Evolutionary conservation across 2,888 invertebrate genomes (phyloP).

Genomic region (Zygothrica quintamaculata): DNA sequence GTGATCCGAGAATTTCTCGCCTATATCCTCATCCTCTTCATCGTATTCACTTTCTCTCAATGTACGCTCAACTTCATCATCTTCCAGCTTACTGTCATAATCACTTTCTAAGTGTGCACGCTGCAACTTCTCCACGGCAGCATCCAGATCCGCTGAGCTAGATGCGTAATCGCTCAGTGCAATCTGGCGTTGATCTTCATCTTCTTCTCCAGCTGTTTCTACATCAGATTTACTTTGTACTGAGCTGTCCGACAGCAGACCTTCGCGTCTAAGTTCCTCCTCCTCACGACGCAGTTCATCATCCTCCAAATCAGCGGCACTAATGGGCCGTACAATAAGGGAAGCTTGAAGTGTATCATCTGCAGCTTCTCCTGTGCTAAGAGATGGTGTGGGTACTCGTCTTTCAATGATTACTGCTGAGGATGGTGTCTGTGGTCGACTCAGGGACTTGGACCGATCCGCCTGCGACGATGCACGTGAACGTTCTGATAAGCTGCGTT

Average conservation of each 20-base stretch:
- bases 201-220: constrained; percentile 80
- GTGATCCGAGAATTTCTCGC: constrained; percentile 62
- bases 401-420: constrained; percentile 87
- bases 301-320: constrained; percentile 85
- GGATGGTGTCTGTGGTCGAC: constrained; percentile 86
- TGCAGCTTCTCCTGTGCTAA: constrained; percentile 86
- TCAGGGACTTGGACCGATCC: constrained; percentile 86
- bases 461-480: constrained; percentile 86
- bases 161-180: constrained; percentile 77
- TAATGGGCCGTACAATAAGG: constrained; percentile 88
- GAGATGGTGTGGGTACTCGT: constrained; percentile 87
- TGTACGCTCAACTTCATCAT: constrained; percentile 76
- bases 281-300: constrained; percentile 78
- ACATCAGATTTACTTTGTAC: constrained; percentile 82
- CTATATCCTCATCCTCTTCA: constrained; percentile 63
- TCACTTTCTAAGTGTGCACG: constrained; percentile 65
- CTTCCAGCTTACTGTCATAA: constrained; percentile 65
- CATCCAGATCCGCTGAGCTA: constrained; percentile 80
- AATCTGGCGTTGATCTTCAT: constrained; percentile 66
- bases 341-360: constrained; percentile 88
- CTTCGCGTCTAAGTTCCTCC: constrained; percentile 79
- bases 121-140: constrained; percentile 73
- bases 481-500: constrained; percentile 86
- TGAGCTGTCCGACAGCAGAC: constrained; percentile 80
- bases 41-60: constrained; percentile 72